Conservation (phyloP, 64 coral and sea anemone species). For the Porites lutea region DNA sequence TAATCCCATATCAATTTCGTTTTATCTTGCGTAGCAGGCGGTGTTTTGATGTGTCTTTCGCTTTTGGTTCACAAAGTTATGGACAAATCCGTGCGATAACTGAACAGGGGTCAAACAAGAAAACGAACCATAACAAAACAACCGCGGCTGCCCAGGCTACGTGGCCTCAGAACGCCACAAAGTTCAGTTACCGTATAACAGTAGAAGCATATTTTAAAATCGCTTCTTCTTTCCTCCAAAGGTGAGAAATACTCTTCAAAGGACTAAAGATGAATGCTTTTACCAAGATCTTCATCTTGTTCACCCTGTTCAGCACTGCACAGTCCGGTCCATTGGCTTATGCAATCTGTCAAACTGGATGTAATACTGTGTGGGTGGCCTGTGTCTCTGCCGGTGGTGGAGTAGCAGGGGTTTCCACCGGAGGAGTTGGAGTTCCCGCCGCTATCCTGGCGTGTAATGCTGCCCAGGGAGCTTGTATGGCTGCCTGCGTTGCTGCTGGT, state of each 20-base stretch:
- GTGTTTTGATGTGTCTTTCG: too few relatives aligned
- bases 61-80: too few relatives aligned
- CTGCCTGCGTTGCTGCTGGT: slow-evolving; percentile 54
- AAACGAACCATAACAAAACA: too few relatives aligned
- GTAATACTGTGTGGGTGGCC: neutral
- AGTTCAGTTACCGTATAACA: too few relatives aligned
- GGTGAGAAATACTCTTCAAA: neutral
- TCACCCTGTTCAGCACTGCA: neutral
- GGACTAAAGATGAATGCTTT: neutral
- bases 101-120: too few relatives aligned
- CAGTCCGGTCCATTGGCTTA: neutral
- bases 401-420: slow-evolving; percentile 3
- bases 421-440: slow-evolving; percentile 1
- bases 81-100: too few relatives aligned
- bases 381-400: slow-evolving; percentile 49
- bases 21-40: too few relatives aligned
- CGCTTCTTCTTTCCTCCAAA: too few relatives aligned
- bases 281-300: neutral
- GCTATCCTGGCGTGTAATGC: slow-evolving; percentile 60
- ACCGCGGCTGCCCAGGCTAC: too few relatives aligned
- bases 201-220: too few relatives aligned
- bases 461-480: slow-evolving; percentile 52
- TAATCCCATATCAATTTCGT: too few relatives aligned
- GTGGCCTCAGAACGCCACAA: too few relatives aligned
- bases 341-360: slow-evolving; percentile 2